phyloP scores from a whole-genome alignment of 2,113 vertebrate species.

The Galeopterus variegatus region DNA sequence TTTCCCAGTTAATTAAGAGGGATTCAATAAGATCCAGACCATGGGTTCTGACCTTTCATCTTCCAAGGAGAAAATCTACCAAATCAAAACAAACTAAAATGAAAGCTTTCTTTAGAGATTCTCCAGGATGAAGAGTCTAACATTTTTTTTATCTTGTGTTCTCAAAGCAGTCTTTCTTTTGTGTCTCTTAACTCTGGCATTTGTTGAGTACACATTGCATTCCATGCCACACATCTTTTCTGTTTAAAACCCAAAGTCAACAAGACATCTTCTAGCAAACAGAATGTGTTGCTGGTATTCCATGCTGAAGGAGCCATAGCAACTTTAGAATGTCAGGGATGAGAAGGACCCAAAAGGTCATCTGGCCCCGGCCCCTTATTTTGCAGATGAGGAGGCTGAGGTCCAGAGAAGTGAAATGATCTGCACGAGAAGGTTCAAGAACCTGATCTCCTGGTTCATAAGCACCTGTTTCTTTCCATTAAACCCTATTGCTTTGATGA shows the following conservation, averaged over 20 bases:
- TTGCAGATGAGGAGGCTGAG: background rate
- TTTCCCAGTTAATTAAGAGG: conserved; percentile 76
- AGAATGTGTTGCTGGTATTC: background rate
- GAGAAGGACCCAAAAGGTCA: background rate
- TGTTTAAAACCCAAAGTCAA: background rate
- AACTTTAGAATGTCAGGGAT: background rate
- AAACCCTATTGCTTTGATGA: background rate
- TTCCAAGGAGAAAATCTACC: conserved; percentile 42
- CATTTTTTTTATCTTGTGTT: conserved; percentile 26
- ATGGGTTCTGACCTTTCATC: conserved; percentile 59
- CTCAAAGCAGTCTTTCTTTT: background rate
- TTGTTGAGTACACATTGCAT: background rate
- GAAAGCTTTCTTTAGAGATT: conserved; percentile 66
- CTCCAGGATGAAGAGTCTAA: background rate
- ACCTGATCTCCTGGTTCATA: background rate
- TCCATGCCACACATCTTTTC: background rate
- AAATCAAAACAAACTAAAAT: conserved; percentile 59
- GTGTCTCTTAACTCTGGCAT: background rate
- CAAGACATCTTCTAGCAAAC: background rate
- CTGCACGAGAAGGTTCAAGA: background rate
- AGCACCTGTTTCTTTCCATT: background rate
- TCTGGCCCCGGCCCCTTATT: background rate
- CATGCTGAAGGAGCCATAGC: background rate
- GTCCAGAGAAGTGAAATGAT: background rate
- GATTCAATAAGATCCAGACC: conserved; percentile 23